A percentile compares a stretch with the other conserved stretches of the same genome.
phyloP scores from a whole-genome alignment of 2,797 vertebrate species.

The Sarcophilus harrisii region DNA sequence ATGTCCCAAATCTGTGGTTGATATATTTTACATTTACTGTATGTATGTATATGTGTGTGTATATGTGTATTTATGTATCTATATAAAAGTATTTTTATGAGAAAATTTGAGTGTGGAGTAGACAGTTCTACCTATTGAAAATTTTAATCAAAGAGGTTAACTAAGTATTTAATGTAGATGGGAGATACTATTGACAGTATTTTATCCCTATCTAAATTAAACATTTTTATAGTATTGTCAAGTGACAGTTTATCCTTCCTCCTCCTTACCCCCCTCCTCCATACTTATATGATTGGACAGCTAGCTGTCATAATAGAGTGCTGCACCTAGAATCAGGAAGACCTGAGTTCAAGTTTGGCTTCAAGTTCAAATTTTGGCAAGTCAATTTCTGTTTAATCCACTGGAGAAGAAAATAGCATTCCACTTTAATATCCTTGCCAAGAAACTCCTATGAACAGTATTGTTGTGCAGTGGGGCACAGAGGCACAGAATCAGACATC shows the following conservation, averaged over 20 bases:
- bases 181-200: not conserved
- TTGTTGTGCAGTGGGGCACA: not conserved
- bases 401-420: not conserved
- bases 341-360: not conserved
- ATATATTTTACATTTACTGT: not conserved
- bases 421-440: not conserved
- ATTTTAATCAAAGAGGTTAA: not conserved
- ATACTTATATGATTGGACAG: not conserved
- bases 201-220: not conserved
- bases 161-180: not conserved
- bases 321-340: not conserved
- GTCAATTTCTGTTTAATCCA: not conserved
- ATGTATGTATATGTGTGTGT: not conserved
- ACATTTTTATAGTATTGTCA: not conserved
- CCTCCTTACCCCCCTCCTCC: rapidly evolving
- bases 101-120: not conserved
- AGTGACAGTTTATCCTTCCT: not conserved
- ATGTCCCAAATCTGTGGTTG: not conserved
- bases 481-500: not conserved
- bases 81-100: not conserved
- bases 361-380: not conserved
- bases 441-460: not conserved
- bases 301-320: not conserved
- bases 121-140: not conserved
- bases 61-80: too few relatives aligned